Base-by-base conservation (phyloP, 2,113 vertebrate genomes). In the Nothobranchius kuhntae region DNA sequence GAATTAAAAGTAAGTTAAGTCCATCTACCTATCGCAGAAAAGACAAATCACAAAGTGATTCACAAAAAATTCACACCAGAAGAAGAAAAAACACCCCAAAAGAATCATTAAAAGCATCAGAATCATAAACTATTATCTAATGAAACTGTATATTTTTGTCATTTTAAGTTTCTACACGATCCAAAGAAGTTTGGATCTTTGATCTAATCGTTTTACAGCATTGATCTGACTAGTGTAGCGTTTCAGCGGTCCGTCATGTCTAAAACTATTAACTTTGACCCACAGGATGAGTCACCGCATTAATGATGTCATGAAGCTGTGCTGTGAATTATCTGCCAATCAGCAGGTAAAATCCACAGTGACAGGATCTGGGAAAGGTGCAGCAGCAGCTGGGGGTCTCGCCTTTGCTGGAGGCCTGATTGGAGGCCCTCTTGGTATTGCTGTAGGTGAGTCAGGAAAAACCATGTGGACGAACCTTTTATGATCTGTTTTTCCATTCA, bases 361-460 rank as follows among this genome's bases (percentile, higher is more conserved):
- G 11, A 92, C 80, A 26, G 89, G 94, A 26, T 96, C 95, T 0
- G 93, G 91, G 1, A 93, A 72, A 71, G 95, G 95, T 1, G 95
- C 95, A 0, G 64, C 94, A 36, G 52, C 94, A 11, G 93, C 94
- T 0, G 95, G 95, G 0, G 85, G 91, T 0, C 86, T 93, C 5
- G 95, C 96, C 12, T 94, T 98, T 2, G 40, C 95, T 0, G 96
- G 96, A 0, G 96, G 95, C 0, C 24, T 98, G 45, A 13, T 98
- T 0, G 95, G 93, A 2, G 96, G 96, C 26, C 96, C 96, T 0
- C 87, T 92, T 0, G 96, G 96, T 21, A 86, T 98, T 0, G 94
- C 94, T 7, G 78, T 95, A 2, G 97, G 97, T 96, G 54, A 94
- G 93, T 89, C 45, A 13, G 7, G 53, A 42, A 56, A 1, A 36